Base-by-base conservation (phyloP, 2,113 vertebrate species). In the Silurus glanis region DNA sequence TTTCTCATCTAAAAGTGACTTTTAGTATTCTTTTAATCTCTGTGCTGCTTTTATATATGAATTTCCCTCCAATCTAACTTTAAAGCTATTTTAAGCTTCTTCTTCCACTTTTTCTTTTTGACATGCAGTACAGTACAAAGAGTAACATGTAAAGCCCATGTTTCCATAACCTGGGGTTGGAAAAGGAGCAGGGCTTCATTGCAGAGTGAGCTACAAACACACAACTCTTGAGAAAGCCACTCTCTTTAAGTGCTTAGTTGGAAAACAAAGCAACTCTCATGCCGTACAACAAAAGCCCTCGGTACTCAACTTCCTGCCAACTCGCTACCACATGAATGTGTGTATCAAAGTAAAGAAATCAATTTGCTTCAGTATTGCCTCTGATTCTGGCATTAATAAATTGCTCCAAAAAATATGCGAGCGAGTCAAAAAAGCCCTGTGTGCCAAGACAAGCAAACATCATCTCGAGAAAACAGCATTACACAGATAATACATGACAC, bases 341-440 rank as follows among this genome's bases (percentile, higher is more conserved):
- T 62, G 53, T 25, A 80, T 71, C 37, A 84, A 84, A 59, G 76
- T 59, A 58, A 59, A 17, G 19, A 78, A 76, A 85, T 79, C 58
- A 85, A 66, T 85, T 78, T 53, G 25, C 61, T 80, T 66, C 64
- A 71, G 51, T 51, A 61, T 81, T 51, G 37, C 51, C 55, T 69
- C 13, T 58, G 53, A 37, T 8, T 84, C 58, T 67, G 9, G 61
- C 37, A 64, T 58, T 81, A 86, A 82, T 53, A 25, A 74, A 82
- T 69, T 25, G 53, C 28, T 67, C 51, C 51, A 17, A 80, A 67
- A 62, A 37, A 56, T 71, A 58, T 23, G 21, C 58, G 61, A 56
- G 51, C n/a, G 16, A 66, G 12, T 17, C 28, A 55, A 21, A 37
- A 78, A 55, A 53, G 74, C 55, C 59, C n/a, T 23, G 78, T 59